Conservation (phyloP, 1,140 invertebrate genomes). For the Drosophila subobscura region DNA sequence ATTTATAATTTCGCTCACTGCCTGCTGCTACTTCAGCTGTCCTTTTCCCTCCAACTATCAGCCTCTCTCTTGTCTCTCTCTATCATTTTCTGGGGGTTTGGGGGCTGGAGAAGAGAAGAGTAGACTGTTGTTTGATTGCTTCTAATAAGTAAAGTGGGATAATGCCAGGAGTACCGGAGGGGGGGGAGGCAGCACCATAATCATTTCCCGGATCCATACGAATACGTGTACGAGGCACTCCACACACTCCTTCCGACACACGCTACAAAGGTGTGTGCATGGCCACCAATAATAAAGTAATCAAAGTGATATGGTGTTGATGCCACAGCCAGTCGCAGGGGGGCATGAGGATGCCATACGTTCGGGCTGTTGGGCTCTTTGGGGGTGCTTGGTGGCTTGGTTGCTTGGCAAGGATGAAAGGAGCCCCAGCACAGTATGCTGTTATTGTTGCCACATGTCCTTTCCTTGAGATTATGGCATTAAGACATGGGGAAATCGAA, state of each 20-base stretch:
- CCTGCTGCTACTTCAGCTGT: conserved; percentile 37
- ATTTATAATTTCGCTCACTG: conserved; percentile 61
- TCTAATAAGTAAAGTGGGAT: conserved; percentile 77
- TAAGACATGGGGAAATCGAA: conserved; percentile 72
- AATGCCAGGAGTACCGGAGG: conserved; percentile 24
- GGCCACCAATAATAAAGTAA: conserved; percentile 77
- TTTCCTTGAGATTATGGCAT: conserved; percentile 64
- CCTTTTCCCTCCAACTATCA: too few species aligned
- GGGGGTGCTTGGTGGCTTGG: too few species aligned
- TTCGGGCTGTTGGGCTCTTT: too few species aligned
- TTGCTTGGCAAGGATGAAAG: conserved; percentile 8
- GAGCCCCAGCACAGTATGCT: conserved; percentile 23
- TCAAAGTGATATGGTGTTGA: conserved; percentile 81
- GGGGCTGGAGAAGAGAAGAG: background rate
- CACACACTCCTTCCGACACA: too few species aligned
- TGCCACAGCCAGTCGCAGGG: conserved; percentile 14
- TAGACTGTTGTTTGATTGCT: conserved; percentile 66
- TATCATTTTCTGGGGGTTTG: background rate
- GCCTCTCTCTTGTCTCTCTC: background rate
- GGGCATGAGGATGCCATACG: conserved; percentile 1
- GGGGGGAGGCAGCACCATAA: conserved; percentile 34
- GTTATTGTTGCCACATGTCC: conserved; percentile 59
- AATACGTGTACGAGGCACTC: too few species aligned
- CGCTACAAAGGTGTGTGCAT: conserved; percentile 38
- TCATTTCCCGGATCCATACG: conserved; percentile 18